phyloP scores from a whole-genome alignment of 2,797 vertebrate genomes.

The Ctenosaura bakeri region DNA sequence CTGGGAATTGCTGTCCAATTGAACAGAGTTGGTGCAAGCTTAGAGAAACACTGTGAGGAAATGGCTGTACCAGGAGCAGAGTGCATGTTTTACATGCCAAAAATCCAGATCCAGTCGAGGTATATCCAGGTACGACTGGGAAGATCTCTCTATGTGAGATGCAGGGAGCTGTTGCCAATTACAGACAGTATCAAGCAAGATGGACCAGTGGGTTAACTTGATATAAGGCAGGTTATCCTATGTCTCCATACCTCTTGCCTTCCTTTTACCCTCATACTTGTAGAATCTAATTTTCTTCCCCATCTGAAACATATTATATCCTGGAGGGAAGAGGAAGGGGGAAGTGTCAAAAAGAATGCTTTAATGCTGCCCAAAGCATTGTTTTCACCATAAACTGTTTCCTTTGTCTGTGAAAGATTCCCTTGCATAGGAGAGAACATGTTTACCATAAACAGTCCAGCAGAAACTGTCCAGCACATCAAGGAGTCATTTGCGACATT shows the following conservation, averaged over 20 bases:
- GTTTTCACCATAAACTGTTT: neutral
- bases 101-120: neutral
- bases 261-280: neutral
- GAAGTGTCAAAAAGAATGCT: neutral
- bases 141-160: neutral
- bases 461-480: neutral
- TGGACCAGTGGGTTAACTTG: neutral
- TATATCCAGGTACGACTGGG: neutral
- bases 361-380: neutral
- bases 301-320: too few relatives aligned
- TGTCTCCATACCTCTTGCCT: neutral
- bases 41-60: neutral
- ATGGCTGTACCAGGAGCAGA: neutral
- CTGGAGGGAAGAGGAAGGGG: neutral
- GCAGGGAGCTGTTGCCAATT: neutral
- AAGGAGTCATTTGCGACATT: neutral
- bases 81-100: neutral
- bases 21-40: neutral
- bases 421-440: neutral
- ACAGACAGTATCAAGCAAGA: neutral
- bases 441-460: conserved; percentile 1
- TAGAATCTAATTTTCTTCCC: neutral
- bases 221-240: neutral
- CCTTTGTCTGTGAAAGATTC: neutral
- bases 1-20: too few relatives aligned